Conservation (phyloP, 2,888 invertebrate species). For the Cryptocephalus primarius region DNA sequence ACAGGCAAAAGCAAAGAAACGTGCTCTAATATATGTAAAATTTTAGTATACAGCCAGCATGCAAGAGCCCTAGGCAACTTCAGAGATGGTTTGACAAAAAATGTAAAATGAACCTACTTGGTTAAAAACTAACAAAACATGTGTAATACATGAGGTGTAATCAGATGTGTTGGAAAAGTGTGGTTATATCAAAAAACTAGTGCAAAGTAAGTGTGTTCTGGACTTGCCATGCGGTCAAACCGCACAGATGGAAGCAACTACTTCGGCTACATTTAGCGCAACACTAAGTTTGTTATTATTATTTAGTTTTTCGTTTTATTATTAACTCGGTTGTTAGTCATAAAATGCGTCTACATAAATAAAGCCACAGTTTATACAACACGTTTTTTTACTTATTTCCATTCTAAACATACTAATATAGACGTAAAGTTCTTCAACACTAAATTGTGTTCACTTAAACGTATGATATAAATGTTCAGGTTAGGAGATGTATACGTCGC, state of each 20-base stretch:
- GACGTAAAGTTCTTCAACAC: too few species aligned
- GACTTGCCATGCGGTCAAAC: conserved; percentile 34
- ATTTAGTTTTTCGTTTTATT: too few species aligned
- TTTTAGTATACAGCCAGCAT: conserved; percentile 16
- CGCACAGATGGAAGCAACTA: conserved; percentile 23
- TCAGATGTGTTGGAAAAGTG: conserved; percentile 19
- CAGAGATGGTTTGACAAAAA: conserved; percentile 43
- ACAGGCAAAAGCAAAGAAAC: too few species aligned
- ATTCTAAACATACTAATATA: too few species aligned
- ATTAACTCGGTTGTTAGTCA: neutral
- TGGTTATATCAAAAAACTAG: conserved; percentile 16
- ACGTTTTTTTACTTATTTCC: conserved; percentile 1
- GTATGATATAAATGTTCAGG: conserved; percentile 7
- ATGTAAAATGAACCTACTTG: conserved; percentile 29
- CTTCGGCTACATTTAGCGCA: conserved; percentile 17
- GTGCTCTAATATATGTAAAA: too few species aligned
- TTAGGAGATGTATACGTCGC: conserved; percentile 1
- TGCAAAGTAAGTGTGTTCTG: conserved; percentile 19
- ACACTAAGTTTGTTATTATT: conserved; percentile 8
- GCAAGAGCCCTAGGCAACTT: conserved; percentile 42
- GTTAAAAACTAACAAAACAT: conserved; percentile 12
- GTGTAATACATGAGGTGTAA: conserved; percentile 17
- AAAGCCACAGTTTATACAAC: conserved; percentile 9
- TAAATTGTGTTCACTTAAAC: neutral
- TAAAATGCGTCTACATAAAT: conserved; percentile 9